A percentile compares a stretch with the other conserved stretches of the same genome.
Evolutionary conservation across 2,113 vertebrate species (phyloP).

Genomic region (Ceratotherium simum): DNA sequence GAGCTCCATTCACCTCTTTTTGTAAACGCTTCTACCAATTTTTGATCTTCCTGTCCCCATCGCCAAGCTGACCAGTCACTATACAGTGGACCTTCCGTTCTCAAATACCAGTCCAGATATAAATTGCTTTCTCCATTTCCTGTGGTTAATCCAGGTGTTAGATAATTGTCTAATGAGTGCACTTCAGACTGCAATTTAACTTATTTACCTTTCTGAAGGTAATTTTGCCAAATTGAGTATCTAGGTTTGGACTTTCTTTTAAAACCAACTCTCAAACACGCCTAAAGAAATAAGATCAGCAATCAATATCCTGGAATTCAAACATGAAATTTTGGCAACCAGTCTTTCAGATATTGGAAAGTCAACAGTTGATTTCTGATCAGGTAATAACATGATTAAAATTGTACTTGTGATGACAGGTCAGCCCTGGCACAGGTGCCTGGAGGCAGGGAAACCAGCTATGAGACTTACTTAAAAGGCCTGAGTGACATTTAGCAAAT

Average conservation of each 20-base stretch:
- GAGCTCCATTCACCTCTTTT: not conserved
- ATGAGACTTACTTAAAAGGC: not conserved
- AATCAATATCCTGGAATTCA: not conserved
- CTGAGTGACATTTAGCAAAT: not conserved
- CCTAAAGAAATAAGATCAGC: not conserved
- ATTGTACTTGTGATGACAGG: conserved; percentile 4
- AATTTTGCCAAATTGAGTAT: not conserved
- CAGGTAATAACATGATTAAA: not conserved
- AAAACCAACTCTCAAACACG: not conserved
- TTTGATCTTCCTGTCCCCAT: not conserved
- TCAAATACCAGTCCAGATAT: not conserved
- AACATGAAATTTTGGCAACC: not conserved
- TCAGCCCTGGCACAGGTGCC: not conserved
- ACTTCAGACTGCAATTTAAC: not conserved
- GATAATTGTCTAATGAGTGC: not conserved
- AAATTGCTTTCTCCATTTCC: conserved; percentile 22
- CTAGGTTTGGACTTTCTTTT: not conserved
- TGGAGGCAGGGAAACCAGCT: not conserved
- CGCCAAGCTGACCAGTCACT: not conserved
- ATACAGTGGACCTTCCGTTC: not conserved
- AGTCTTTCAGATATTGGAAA: not conserved
- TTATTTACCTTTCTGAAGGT: conserved; percentile 15
- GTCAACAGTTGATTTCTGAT: not conserved
- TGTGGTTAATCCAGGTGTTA: conserved; percentile 32
- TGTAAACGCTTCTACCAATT: not conserved